A percentile compares a stretch with the other conserved stretches of the same genome.
These are phyloP conservation scores for Corythornis leucogaster DNA, from an alignment of 2,797 vertebrate genomes.

Conservation along the genomic window DNA sequence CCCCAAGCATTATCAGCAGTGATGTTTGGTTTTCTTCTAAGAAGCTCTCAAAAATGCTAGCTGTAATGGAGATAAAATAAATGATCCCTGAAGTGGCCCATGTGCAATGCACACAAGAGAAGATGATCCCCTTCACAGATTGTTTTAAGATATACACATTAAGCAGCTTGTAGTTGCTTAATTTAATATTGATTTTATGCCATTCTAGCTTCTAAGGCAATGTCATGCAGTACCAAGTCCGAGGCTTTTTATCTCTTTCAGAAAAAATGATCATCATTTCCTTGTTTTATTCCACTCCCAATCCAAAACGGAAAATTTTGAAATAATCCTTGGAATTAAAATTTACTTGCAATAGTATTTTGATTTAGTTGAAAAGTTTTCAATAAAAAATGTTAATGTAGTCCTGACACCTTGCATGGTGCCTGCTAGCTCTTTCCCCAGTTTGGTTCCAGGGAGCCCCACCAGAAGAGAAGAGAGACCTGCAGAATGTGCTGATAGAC, in stretches of 20 bases:
- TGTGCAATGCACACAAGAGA: neutral
- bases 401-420: accelerated
- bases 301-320: neutral
- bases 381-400: neutral
- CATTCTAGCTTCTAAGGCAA: neutral
- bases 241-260: neutral
- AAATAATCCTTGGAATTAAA: neutral
- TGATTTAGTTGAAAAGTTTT: neutral
- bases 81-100: neutral
- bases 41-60: neutral
- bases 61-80: neutral
- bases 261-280: conserved; percentile 1
- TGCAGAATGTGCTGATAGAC: neutral
- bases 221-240: neutral
- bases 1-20: neutral
- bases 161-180: conserved; percentile 1
- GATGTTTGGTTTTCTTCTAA: neutral
- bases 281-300: neutral
- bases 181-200: conserved; percentile 30
- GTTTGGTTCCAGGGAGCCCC: neutral
- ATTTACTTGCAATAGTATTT: neutral
- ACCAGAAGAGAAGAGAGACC: neutral
- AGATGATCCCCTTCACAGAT: neutral
- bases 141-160: neutral
- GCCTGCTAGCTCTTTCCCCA: neutral